phyloP scores from a whole-genome alignment of 2,113 vertebrate genomes.

The Sinocyclocheilus rhinocerous region DNA sequence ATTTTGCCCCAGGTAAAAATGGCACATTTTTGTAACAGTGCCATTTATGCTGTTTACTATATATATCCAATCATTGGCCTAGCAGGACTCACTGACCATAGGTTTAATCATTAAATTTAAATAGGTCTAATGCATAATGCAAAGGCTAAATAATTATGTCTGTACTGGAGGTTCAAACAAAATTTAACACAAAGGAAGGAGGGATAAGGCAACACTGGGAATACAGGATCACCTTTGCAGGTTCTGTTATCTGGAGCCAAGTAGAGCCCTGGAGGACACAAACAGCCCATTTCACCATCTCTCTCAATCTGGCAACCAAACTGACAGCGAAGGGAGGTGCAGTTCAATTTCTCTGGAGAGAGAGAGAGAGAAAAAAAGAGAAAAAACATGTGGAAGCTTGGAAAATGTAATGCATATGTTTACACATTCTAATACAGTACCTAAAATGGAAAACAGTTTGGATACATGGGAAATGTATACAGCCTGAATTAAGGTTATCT shows the following conservation, averaged over 20 bases:
- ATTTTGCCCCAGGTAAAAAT: neutral
- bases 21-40: slow-evolving; percentile 11
- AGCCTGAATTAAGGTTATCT: neutral
- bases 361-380: neutral
- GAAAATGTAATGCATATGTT: neutral
- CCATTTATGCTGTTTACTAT: neutral
- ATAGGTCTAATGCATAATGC: neutral
- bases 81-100: neutral
- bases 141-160: neutral
- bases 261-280: slow-evolving; percentile 71
- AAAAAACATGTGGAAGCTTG: neutral
- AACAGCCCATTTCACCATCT: slow-evolving; percentile 58
- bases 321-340: slow-evolving; percentile 68
- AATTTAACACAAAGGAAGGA: neutral
- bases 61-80: neutral
- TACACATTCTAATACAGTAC: neutral
- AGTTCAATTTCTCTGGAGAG: slow-evolving; percentile 66
- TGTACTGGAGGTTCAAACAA: neutral
- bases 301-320: slow-evolving; percentile 70
- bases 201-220: neutral
- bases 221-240: slow-evolving; percentile 68
- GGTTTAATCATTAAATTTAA: neutral
- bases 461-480: neutral
- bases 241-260: slow-evolving; percentile 71
- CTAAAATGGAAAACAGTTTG: neutral